Base-by-base conservation (phyloP, 1,140 invertebrate genomes). In the Drosophila pallidifrons region DNA sequence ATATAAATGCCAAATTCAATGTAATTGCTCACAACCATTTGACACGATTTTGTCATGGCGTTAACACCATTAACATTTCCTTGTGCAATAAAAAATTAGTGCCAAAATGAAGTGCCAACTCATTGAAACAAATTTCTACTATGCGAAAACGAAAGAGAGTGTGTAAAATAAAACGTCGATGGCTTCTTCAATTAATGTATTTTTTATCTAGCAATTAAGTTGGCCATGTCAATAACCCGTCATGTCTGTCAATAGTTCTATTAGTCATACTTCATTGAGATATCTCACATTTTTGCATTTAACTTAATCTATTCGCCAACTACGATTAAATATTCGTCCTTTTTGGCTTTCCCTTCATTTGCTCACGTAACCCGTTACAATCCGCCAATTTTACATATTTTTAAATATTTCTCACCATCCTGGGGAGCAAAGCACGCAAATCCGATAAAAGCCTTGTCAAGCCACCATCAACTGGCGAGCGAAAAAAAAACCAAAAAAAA, bases 391-490 rank as follows among this genome's bases (percentile, higher is more conserved):
- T 81, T 81, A 77, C 71, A 74, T 74, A 74, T 74, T 74, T 74
- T 74, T 69, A 74, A 74, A 74, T 74, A 69, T 69, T 74, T 74
- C 71, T 61, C 71, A 69, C 65, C 65, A 38, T 16, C 51, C 43
- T 51, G 41, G 35, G 38, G 38, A 71, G 47, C 67, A 55, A 45
- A 51, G 45, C 54, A 76, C 79, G 81, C 55, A 82, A 85, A 85
- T 85, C 78, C 74, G 82, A 81, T 85, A 86, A 86, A 76, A 78
- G 82, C 71, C 71, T 75, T 74, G 75, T 77, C 72, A 75, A 70
- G 58, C 72, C 72, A 51, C 45, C 66, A 38, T 70, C 66, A 63
- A 61, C 38, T 52, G 69, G 25, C 32, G 10, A 64, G 43, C 46
- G 55, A 45, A 57, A 70, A 76, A 77, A 46, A 64, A 70, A 54